Evolutionary conservation across 2,113 vertebrate species (phyloP), one percentile per base, ranked within the genome.

Genomic region (Thermophis baileyi): DNA sequence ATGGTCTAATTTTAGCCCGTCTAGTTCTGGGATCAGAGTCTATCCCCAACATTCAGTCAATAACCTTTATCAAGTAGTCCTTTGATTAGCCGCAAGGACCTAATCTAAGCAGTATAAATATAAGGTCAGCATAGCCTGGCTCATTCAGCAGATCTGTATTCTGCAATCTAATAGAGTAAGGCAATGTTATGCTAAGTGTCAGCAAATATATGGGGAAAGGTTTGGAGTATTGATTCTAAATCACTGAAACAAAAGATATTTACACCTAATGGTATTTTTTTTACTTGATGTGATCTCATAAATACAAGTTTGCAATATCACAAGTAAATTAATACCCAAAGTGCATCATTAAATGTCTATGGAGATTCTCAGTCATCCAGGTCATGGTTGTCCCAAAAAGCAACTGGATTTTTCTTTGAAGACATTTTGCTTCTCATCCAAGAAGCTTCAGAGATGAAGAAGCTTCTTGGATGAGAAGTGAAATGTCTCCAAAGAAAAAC

Each of bases 301-400:
- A 93, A 90, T 91, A 87, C 89, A 95, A 96, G 94, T 94, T 89
- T 81, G 25, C 9, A 50, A 96, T 87, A 92, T 94, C 94, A 89
- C 89, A 94, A 96, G 92, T 94, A 96, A 97, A 97, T 96, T 92
- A 92, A 89, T 95, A 95, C 54, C 55, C 55, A 25, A 57, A 57
- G 55, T 24, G 24, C 24, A 57, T 57, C 55, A 57, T 7, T 57
- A 57, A 57, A 57, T 9, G 24, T 25, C 54, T 57, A 57, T 57
- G 54, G 54, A 57, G 54, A 57, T 55, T 55, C 54, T 55, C 22
- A 24, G 22, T 55, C 22, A 24, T 57, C 54, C 20, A 55, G 54
- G 20, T 22, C 54, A 55, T 57, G 54, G 6, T 53, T 53, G 53
- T 53, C 4, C 53, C 18, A 53, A 18, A 53, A 57, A 6, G 54